A percentile compares a stretch with the other conserved stretches of the same genome.
Conservation (phyloP, 2,113 vertebrate species). For the Falcunculus frontatus region DNA sequence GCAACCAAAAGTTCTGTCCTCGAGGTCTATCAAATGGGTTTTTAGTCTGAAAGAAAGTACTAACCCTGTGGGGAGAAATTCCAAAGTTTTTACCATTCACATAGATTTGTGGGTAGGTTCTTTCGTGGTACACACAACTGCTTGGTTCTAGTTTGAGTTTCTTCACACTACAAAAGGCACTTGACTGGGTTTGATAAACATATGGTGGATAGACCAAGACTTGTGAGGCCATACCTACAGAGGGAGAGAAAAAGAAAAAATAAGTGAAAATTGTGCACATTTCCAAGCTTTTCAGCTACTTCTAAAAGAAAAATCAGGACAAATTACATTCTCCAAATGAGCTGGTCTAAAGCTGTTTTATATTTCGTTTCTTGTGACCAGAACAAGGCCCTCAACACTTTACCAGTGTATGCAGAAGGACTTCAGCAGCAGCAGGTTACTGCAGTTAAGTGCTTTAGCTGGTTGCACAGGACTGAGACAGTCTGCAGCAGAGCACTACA, state of each 20-base stretch:
- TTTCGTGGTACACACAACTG: conserved; percentile 95
- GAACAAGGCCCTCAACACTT: not conserved
- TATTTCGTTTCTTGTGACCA: not conserved
- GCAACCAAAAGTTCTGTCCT: conserved; percentile 83
- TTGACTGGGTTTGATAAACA: conserved; percentile 99
- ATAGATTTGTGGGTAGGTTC: conserved; percentile 87
- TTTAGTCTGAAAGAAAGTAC: conserved; percentile 85
- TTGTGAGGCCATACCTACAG: conserved; percentile 99
- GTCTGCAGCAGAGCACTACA: not conserved
- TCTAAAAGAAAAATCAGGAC: not conserved
- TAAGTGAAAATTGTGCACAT: not conserved
- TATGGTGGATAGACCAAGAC: conserved; percentile 99
- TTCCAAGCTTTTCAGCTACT: not conserved
- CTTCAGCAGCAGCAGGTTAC: not conserved
- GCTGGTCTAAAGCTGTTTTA: not conserved
- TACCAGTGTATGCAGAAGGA: accelerated
- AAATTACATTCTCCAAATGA: not conserved
- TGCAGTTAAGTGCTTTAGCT: not conserved
- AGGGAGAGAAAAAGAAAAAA: conserved; percentile 25
- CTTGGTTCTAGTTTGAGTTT: conserved; percentile 99
- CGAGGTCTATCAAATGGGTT: conserved; percentile 77
- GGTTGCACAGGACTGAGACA: not conserved
- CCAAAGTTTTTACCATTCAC: conserved; percentile 93
- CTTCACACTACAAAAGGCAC: conserved; percentile 99
- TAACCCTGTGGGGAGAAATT: conserved; percentile 83